These are phyloP conservation scores for Spatula versicolor DNA, from an alignment of 2,797 vertebrate genomes.

Conservation along the genomic window DNA sequence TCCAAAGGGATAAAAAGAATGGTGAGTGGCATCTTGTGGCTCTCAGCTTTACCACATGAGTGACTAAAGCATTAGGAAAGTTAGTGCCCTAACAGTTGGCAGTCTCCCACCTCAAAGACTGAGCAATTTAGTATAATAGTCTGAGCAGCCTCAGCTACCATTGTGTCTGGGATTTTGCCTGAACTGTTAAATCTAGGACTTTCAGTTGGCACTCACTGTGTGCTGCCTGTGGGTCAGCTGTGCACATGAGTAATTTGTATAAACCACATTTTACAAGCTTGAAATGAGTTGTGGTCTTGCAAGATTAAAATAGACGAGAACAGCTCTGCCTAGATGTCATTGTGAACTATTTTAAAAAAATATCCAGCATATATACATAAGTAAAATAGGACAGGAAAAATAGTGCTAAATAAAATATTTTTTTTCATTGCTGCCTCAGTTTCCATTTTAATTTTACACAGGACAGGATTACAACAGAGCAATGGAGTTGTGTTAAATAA, in stretches of 20 bases:
- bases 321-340: background rate
- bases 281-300: background rate
- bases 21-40: slow-evolving; percentile 34
- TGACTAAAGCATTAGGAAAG: background rate
- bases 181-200: background rate
- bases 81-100: background rate
- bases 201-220: background rate
- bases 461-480: background rate
- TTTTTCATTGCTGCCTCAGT: background rate
- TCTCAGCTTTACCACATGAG: slow-evolving; percentile 28
- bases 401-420: background rate
- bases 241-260: background rate
- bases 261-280: background rate
- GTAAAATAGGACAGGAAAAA: background rate
- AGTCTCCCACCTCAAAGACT: background rate
- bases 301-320: background rate
- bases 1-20: background rate
- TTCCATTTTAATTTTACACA: background rate
- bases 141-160: slow-evolving; percentile 17
- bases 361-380: background rate
- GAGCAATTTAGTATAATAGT: background rate
- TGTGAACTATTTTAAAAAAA: background rate
- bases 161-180: slow-evolving; percentile 6
- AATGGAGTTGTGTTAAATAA: background rate
- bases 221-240: background rate